phyloP scores from a whole-genome alignment of 2,888 invertebrate species.

The Cantharis nigra region DNA sequence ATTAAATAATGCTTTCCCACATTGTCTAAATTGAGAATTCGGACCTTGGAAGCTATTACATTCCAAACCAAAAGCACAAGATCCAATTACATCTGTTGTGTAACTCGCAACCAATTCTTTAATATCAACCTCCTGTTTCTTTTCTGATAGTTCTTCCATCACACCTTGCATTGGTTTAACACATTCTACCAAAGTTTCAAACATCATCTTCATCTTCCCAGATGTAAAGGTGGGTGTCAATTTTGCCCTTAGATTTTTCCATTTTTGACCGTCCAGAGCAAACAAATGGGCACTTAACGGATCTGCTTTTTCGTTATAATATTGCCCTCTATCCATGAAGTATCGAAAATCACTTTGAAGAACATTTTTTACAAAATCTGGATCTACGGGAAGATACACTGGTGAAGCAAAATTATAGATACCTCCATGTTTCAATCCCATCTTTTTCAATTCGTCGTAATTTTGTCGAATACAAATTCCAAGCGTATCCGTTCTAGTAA shows the following conservation, averaged over 20 bases:
- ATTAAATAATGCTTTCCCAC: not conserved
- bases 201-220: constrained; percentile 68
- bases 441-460: constrained; percentile 31
- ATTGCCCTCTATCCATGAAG: constrained; percentile 65
- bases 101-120: constrained; percentile 60
- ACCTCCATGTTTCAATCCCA: constrained; percentile 34
- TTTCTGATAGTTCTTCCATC: not conserved
- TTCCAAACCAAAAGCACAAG: constrained; percentile 64
- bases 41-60: constrained; percentile 61
- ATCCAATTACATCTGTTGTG: constrained; percentile 63
- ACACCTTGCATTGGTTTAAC: not conserved
- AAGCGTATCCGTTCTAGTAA: constrained; percentile 4
- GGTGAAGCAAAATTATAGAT: constrained; percentile 28
- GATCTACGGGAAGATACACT: constrained; percentile 35
- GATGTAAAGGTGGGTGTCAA: constrained; percentile 68
- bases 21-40: constrained; percentile 56
- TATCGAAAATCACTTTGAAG: constrained; percentile 63
- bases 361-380: constrained; percentile 50
- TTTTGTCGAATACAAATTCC: not conserved
- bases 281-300: constrained; percentile 63
- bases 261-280: constrained; percentile 59
- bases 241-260: constrained; percentile 65
- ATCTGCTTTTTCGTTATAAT: constrained; percentile 61
- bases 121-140: constrained; percentile 21
- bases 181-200: constrained; percentile 59